A percentile compares a stretch with the other conserved stretches of the same genome.
These are phyloP conservation scores for Hoplostethus atlanticus DNA, from an alignment of 2,797 vertebrate species.

Conservation along the genomic window DNA sequence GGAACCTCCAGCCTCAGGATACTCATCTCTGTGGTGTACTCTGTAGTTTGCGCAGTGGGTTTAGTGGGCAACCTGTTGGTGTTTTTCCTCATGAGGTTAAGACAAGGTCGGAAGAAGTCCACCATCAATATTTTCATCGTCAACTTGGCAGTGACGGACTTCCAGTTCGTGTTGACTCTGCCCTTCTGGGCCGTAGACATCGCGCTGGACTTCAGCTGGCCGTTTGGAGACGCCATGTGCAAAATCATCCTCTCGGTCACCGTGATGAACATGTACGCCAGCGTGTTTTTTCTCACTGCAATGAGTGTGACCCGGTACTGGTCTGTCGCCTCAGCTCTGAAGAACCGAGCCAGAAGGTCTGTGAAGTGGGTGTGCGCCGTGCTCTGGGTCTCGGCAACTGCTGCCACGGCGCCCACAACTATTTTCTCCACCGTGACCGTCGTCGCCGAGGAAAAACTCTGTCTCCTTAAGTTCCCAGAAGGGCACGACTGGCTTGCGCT, in stretches of 20 bases:
- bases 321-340: constrained; percentile 81
- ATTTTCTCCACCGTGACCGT: constrained; percentile 83
- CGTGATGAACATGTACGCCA: constrained; percentile 91
- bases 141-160: constrained; percentile 87
- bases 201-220: constrained; percentile 89
- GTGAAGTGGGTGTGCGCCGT: constrained; percentile 82
- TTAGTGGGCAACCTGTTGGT: constrained; percentile 86
- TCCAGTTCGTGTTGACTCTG: constrained; percentile 88
- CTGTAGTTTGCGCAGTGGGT: constrained; percentile 81
- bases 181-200: constrained; percentile 90
- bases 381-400: constrained; percentile 83
- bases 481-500: constrained; percentile 86
- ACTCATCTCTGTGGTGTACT: constrained; percentile 83
- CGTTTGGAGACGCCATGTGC: constrained; percentile 88
- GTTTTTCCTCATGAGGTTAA: constrained; percentile 84
- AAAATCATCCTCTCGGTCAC: constrained; percentile 87
- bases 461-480: constrained; percentile 85
- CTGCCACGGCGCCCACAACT: constrained; percentile 83
- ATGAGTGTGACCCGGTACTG: constrained; percentile 88
- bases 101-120: constrained; percentile 83
- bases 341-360: constrained; percentile 63
- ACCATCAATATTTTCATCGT: constrained; percentile 85
- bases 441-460: constrained; percentile 86
- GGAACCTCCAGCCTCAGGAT: constrained; percentile 77
- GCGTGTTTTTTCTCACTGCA: constrained; percentile 88